Base-by-base conservation (phyloP, 53 echinoderm and acorn worm genomes). In the Pentamera pediparva region DNA sequence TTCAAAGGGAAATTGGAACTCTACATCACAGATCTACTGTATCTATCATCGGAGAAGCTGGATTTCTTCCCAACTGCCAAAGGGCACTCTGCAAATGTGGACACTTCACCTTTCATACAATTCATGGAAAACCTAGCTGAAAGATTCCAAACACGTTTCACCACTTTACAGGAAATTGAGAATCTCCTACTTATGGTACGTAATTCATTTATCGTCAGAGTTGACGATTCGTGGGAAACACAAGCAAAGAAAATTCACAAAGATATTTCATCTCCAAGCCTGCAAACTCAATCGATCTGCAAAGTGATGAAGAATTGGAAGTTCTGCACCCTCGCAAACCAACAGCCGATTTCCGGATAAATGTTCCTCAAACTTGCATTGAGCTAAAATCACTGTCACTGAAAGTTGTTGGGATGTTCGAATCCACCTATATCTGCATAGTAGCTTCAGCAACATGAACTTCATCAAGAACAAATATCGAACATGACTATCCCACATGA, bases 211-310 rank as follows among this genome's bases (percentile, higher is more conserved):
- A 32, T 62, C 62, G 62, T 62, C 34, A n/a, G 36, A 22, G 62
- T 62, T 12, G 62, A 62, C 18, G 62, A 62, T 62, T 62, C 62
- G 62, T 62, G 62, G 62, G 62, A 18, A 62, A 62, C 62, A 62
- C 62, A 62, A 35, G 35, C 62, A 15, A 62, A 62, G 18, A 62
- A 29, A 17, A 62, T 62, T 62, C 20, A 5, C 33, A 35, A 15
- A 17, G 32, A 62, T 62, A 13, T 62, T 62, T 62, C 62, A 62
- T 3, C 35, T 29, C 62, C 62, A 15, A 62, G 21, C 62, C 62
- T 62, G 8, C 62, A 62, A 62, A 62, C 62, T 62, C 62, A 62
- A 62, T 62, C 62, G 62, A 62, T 62, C 34, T 62, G 62, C 62
- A 62, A 59, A 59, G 60, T 26, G 60, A 26, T 59, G 30, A 26